Evolutionary conservation across 2,113 vertebrate species (phyloP).

Genomic region (Chionis minor): DNA sequence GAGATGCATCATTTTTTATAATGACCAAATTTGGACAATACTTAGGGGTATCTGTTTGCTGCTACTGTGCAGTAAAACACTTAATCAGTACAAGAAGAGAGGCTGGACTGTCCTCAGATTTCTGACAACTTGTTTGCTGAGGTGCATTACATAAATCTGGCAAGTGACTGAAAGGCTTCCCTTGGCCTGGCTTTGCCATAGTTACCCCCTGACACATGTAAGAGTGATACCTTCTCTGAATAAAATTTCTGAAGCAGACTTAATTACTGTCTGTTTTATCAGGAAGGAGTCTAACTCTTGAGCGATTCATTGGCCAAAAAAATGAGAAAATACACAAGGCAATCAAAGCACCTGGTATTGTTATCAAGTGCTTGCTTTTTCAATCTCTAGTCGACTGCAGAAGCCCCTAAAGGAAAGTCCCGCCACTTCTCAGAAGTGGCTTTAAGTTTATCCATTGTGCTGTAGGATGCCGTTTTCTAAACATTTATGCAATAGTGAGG

Average conservation of each 20-base stretch:
- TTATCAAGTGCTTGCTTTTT: not conserved
- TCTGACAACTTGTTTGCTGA: not conserved
- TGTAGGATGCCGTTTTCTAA: not conserved
- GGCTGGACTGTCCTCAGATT: not conserved
- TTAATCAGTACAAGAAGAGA: not conserved
- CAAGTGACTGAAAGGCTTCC: not conserved
- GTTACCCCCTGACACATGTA: accelerated
- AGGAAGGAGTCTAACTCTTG: accelerated
- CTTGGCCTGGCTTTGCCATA: not conserved
- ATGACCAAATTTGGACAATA: not conserved
- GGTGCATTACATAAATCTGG: not conserved
- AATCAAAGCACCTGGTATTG: not conserved
- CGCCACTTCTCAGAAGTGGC: not conserved
- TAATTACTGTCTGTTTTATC: not conserved
- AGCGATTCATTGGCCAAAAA: not conserved
- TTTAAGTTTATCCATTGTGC: not conserved
- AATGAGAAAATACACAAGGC: not conserved
- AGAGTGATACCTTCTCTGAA: not conserved
- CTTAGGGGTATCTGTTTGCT: not conserved
- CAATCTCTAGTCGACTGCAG: not conserved
- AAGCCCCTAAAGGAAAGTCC: not conserved
- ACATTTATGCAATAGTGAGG: not conserved
- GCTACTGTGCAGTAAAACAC: not conserved
- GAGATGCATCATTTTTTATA: not conserved
- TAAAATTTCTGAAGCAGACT: not conserved